Percentiles rank a stretch among this genome's conserved stretches.
Evolutionary conservation across 2,888 invertebrate genomes (phyloP).

Genomic region (Apotomis betuletana): DNA sequence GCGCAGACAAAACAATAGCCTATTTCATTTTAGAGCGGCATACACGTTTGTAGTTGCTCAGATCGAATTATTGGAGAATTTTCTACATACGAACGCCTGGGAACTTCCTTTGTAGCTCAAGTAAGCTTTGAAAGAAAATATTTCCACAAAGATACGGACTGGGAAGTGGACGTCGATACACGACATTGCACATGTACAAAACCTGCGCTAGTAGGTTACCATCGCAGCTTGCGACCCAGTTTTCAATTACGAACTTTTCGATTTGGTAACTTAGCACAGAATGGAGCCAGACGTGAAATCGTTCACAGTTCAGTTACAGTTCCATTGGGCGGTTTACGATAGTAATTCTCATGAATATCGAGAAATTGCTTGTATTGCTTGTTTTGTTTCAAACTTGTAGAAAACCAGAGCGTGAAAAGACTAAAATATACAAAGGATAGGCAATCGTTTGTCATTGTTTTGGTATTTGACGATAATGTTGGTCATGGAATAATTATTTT

Average conservation of each 20-base stretch:
- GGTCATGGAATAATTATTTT: too few relatives aligned
- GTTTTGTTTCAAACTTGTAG: neutral
- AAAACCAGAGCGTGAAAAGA: too few relatives aligned
- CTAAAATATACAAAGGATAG: too few relatives aligned
- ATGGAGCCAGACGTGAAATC: slow-evolving; percentile 20
- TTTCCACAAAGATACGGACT: slow-evolving; percentile 29
- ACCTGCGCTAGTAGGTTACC: slow-evolving; percentile 8
- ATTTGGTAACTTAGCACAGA: slow-evolving; percentile 18
- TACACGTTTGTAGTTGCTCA: neutral
- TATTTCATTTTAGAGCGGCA: slow-evolving; percentile 8
- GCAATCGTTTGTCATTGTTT: too few relatives aligned
- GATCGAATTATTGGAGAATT: slow-evolving; percentile 22
- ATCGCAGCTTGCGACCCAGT: slow-evolving; percentile 23
- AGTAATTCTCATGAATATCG: slow-evolving; percentile 6
- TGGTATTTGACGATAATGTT: too few relatives aligned
- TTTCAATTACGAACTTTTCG: slow-evolving; percentile 32
- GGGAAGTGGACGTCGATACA: slow-evolving; percentile 26
- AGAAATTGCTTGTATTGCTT: neutral
- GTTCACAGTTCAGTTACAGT: slow-evolving; percentile 10
- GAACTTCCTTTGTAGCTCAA: slow-evolving; percentile 29
- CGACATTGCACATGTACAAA: slow-evolving; percentile 8
- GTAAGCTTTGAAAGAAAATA: slow-evolving; percentile 38
- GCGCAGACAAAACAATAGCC: slow-evolving; percentile 9
- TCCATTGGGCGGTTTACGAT: neutral
- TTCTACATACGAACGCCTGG: slow-evolving; percentile 11